Evolutionary conservation across 2,797 vertebrate genomes (phyloP), one percentile per base, ranked within the genome.

Genomic region (Bradypodion pumilum): DNA sequence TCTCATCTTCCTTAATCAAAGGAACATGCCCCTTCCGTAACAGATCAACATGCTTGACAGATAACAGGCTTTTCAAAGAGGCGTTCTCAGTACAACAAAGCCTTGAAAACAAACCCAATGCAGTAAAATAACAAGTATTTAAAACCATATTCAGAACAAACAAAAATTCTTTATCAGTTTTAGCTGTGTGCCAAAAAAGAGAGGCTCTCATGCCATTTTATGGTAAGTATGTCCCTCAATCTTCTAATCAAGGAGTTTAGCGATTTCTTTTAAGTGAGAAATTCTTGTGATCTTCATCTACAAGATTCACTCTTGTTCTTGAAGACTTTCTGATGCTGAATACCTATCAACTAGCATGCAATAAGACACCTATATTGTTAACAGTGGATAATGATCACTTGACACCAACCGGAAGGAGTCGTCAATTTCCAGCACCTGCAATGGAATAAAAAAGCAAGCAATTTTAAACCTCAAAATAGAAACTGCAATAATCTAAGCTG

Each of bases 361-460:
- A n/a, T 69, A n/a, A n/a, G 32, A 27, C 3, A 84, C 62, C 32
- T 19, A 52, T 25, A 62, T 42, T 80, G 46, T 65, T 52, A 73
- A 74, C 27, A 63, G 8, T 10, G 69, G 68, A 56, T 59, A 78
- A 86, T 68, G 74, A 83, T 32, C 27, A 60, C 49, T 52, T 69
- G 42, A 69, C 60, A 42, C 32, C n/a, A 65, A 52, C 25, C 81
- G 73, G 72, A 81, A 60, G 32, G 42, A 25, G 59, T 69, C 81
- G 75, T 87, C 85, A 87, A 52, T 83, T 80, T 69, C 29, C 70
- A 75, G 85, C 52, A 83, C 46, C 81, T 87, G 81, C 63, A 83
- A 83, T 87, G 80, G 83, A 78, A 83, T 80, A 40, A 52, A n/a
- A 80, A 83, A 87, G 32, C n/a, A 83, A 80, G 49, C 63, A 80